A percentile compares a stretch with the other conserved stretches of the same genome.
Conservation (phyloP, 2,113 vertebrate species). For the Pygoscelis antarcticus region DNA sequence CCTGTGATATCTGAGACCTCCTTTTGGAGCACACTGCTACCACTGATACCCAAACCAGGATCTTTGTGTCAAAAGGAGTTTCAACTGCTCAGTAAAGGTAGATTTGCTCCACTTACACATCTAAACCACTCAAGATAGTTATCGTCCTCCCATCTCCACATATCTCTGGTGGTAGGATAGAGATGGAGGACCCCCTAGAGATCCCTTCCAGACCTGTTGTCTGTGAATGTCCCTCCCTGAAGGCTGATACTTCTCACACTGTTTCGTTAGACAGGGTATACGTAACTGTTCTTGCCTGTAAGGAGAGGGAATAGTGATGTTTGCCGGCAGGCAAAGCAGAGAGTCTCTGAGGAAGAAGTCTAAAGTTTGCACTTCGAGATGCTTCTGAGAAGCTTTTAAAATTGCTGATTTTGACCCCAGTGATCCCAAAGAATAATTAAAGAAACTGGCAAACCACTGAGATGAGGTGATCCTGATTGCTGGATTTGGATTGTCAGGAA, state of each 20-base stretch:
- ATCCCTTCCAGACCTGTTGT: neutral
- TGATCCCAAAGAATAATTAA: conserved; percentile 38
- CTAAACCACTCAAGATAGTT: neutral
- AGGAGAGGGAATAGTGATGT: neutral
- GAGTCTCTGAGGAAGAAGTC: neutral
- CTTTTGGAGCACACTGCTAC: neutral
- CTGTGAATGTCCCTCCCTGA: neutral
- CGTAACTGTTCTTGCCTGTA: neutral
- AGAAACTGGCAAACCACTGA: neutral
- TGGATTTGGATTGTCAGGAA: neutral
- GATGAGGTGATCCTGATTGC: neutral
- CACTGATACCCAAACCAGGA: neutral
- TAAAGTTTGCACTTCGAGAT: neutral
- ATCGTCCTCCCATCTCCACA: neutral
- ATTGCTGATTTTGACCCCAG: conserved; percentile 30
- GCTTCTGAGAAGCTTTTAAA: conserved; percentile 6
- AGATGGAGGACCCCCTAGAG: neutral
- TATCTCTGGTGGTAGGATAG: neutral
- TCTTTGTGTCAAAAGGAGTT: neutral
- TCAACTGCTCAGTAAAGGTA: neutral
- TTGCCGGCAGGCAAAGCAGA: neutral
- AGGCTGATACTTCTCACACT: neutral
- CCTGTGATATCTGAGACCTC: neutral
- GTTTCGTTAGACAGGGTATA: neutral
- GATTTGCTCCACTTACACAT: neutral